Evolutionary conservation across 2,888 invertebrate genomes (phyloP).

Genomic region (Labia minor): DNA sequence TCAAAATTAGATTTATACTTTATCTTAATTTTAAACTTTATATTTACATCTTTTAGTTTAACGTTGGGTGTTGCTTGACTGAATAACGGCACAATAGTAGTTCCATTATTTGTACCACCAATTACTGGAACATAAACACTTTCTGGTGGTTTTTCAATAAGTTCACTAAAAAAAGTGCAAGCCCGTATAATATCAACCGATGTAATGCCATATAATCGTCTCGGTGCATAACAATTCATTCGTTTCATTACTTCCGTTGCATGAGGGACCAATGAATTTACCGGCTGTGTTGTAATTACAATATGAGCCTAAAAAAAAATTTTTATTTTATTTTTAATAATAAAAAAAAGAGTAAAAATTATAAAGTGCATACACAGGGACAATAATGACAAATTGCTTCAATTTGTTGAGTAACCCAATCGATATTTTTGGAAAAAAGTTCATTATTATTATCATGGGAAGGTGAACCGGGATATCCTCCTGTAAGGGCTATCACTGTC

Average conservation of each 20-base stretch:
- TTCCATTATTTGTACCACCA: constrained; percentile 60
- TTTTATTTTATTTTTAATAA: no score
- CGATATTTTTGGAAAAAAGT: not conserved
- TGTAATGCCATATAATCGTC: constrained; percentile 61
- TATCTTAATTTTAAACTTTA: no score
- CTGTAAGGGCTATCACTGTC: not conserved
- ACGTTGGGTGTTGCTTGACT: constrained; percentile 54
- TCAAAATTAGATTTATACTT: no score
- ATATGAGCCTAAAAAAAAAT: constrained; percentile 35
- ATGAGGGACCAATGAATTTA: constrained; percentile 60
- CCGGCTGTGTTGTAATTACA: constrained; percentile 41
- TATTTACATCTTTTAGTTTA: constrained; percentile 30
- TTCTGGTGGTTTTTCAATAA: constrained; percentile 50
- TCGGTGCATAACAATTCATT: constrained; percentile 50
- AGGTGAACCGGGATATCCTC: not conserved
- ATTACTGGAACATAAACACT: constrained; percentile 60
- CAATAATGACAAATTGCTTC: not conserved
- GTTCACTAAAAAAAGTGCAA: constrained; percentile 60
- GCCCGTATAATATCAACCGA: constrained; percentile 60
- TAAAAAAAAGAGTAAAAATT: no score
- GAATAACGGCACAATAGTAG: constrained; percentile 65
- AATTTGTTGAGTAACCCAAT: not conserved
- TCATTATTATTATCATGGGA: not conserved
- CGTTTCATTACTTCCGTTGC: constrained; percentile 55
- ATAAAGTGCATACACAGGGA: not conserved